phyloP scores from a whole-genome alignment of 2,888 invertebrate species.

The Parasteatoda lunata region DNA sequence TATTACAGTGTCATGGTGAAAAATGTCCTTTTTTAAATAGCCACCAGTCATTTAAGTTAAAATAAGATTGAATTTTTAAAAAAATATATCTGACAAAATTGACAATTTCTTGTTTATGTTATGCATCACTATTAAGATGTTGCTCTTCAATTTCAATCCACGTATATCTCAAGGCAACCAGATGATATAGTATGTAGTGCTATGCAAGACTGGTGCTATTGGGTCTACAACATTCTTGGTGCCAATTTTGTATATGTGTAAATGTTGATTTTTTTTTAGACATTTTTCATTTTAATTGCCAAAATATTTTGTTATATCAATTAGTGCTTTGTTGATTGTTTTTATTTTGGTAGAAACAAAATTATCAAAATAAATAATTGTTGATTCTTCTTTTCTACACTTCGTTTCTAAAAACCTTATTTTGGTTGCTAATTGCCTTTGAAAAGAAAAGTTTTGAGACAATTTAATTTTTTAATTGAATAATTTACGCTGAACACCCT shows the following conservation, averaged over 20 bases:
- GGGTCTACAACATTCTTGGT: constrained; percentile 62
- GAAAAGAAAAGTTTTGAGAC: too few relatives aligned
- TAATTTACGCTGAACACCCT: too few relatives aligned
- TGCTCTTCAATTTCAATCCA: constrained; percentile 33
- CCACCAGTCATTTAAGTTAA: too few relatives aligned
- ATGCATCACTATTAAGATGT: constrained; percentile 23
- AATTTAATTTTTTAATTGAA: too few relatives aligned
- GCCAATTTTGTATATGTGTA: constrained; percentile 68
- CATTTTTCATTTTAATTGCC: constrained; percentile 50
- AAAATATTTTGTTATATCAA: constrained; percentile 33
- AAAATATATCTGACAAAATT: too few relatives aligned
- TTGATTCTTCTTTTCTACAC: not conserved
- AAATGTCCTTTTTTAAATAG: too few relatives aligned
- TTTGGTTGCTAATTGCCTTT: too few relatives aligned
- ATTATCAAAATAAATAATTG: not conserved
- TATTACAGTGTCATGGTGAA: too few relatives aligned
- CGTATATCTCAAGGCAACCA: constrained; percentile 35
- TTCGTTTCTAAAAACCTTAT: not conserved
- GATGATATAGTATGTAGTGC: constrained; percentile 37
- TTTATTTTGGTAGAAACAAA: too few relatives aligned
- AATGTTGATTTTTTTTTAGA: constrained; percentile 52
- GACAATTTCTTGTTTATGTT: not conserved
- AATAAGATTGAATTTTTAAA: too few relatives aligned
- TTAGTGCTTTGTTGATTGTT: not conserved
- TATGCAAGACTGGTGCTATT: constrained; percentile 67